Evolutionary conservation across 1,140 invertebrate genomes (phyloP).

Genomic region (Geopemphigus sp.): DNA sequence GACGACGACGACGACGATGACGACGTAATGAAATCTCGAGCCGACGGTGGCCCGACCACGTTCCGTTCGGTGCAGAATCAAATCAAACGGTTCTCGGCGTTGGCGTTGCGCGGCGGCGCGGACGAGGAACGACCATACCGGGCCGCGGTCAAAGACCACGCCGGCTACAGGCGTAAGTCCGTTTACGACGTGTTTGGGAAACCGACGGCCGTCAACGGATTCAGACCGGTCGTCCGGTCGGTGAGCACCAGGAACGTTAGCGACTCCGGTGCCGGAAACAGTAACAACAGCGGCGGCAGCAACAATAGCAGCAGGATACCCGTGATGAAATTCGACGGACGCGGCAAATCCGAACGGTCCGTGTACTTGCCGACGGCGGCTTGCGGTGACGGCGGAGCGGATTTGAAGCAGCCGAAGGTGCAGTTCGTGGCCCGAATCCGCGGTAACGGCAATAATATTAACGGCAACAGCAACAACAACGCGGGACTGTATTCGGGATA

Average conservation of each 20-base stretch:
- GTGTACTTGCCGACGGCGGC: constrained; percentile 22
- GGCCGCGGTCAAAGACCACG: constrained; percentile 51
- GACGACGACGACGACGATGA: constrained; percentile 2
- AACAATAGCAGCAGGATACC: constrained; percentile 7
- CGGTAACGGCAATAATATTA: constrained; percentile 56
- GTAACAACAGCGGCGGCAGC: too few relatives aligned
- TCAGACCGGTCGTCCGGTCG: constrained; percentile 49
- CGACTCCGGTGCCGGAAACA: background rate
- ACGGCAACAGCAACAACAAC: constrained; percentile 56
- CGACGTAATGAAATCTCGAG: constrained; percentile 56
- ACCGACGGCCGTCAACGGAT: background rate
- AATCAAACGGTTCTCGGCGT: constrained; percentile 57
- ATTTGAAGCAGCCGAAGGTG: background rate
- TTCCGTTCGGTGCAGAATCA: constrained; percentile 57
- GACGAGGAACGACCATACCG: constrained; percentile 50
- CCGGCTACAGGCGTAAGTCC: constrained; percentile 50
- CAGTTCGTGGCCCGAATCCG: constrained; percentile 62
- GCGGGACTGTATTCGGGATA: constrained; percentile 65
- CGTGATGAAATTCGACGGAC: constrained; percentile 29
- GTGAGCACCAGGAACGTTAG: constrained; percentile 50
- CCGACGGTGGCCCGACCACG: constrained; percentile 39
- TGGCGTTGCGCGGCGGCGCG: constrained; percentile 57
- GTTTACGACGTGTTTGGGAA: constrained; percentile 8
- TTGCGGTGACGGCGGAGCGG: background rate
- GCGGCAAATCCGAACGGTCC: constrained; percentile 30